Evolutionary conservation across 2,113 vertebrate species (phyloP).

Genomic region (Nibea coibor): DNA sequence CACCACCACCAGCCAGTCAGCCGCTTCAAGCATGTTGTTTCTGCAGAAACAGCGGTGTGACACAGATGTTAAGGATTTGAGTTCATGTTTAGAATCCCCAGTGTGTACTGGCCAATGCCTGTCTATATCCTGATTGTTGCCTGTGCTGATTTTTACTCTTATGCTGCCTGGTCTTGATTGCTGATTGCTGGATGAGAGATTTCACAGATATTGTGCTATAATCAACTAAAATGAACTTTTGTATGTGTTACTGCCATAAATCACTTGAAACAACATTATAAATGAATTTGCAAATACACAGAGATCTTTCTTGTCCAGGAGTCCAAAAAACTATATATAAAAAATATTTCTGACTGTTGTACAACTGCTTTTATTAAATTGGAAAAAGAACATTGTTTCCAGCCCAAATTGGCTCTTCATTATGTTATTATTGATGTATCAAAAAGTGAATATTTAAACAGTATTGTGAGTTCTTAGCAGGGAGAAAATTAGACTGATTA

Average conservation of each 20-base stretch:
- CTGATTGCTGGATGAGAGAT: background rate
- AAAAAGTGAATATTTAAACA: background rate
- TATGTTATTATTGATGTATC: background rate
- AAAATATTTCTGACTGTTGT: background rate
- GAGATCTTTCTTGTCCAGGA: background rate
- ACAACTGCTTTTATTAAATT: background rate
- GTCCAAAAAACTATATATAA: background rate
- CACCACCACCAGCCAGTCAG: constrained; percentile 80
- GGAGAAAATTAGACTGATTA: background rate
- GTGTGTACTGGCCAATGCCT: background rate
- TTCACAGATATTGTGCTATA: no score
- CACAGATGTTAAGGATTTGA: background rate
- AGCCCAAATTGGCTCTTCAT: background rate
- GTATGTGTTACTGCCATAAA: background rate
- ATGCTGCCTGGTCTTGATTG: background rate
- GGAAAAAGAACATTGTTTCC: background rate
- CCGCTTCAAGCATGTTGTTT: constrained; percentile 65
- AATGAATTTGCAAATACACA: background rate
- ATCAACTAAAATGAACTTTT: background rate
- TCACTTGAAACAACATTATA: background rate
- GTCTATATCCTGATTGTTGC: background rate
- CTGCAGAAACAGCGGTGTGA: constrained; percentile 52
- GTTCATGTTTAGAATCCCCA: background rate
- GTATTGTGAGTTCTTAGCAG: background rate
- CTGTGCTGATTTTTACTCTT: background rate